Conservation (phyloP, 1,140 invertebrate genomes). For the Telenomus remus region DNA sequence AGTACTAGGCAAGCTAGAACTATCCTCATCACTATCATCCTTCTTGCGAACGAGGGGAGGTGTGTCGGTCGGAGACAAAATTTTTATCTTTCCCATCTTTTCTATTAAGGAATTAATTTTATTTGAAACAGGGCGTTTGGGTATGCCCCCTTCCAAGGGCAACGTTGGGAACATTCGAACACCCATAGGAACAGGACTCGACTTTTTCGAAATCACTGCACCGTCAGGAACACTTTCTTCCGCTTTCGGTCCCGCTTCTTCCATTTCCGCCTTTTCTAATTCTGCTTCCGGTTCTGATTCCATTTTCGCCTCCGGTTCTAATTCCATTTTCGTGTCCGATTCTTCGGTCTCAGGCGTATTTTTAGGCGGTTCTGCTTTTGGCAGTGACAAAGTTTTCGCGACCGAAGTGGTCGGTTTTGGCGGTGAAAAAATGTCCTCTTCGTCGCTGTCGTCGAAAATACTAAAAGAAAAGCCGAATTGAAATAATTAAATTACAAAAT, state of each 20-base stretch:
- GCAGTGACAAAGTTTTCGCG: conserved; percentile 14
- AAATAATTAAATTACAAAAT: background rate
- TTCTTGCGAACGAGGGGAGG: conserved; percentile 66
- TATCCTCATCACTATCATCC: conserved; percentile 65
- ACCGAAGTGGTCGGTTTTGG: conserved; percentile 37
- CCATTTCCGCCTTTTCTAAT: no score
- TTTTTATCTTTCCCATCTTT: conserved; percentile 70
- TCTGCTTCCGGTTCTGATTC: no score
- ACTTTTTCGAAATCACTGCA: conserved; percentile 13
- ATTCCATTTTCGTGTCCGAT: conserved; percentile 13
- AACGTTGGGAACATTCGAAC: conserved; percentile 11
- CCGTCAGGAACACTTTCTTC: conserved; percentile 30
- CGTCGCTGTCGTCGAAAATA: conserved; percentile 51
- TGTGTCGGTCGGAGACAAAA: conserved; percentile 70
- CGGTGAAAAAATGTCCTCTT: conserved; percentile 34
- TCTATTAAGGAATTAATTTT: conserved; percentile 72
- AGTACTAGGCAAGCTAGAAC: conserved; percentile 49
- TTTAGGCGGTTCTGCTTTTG: conserved; percentile 21
- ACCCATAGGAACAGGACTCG: conserved; percentile 21
- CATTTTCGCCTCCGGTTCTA: background rate
- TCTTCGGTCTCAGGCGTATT: conserved; percentile 11
- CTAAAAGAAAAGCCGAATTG: conserved; percentile 32
- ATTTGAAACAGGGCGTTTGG: conserved; percentile 62
- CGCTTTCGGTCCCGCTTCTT: conserved; percentile 2
- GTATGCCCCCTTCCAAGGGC: background rate